Base-by-base conservation (phyloP, 2,888 invertebrate species). In the Bembecia ichneumoniformis region DNA sequence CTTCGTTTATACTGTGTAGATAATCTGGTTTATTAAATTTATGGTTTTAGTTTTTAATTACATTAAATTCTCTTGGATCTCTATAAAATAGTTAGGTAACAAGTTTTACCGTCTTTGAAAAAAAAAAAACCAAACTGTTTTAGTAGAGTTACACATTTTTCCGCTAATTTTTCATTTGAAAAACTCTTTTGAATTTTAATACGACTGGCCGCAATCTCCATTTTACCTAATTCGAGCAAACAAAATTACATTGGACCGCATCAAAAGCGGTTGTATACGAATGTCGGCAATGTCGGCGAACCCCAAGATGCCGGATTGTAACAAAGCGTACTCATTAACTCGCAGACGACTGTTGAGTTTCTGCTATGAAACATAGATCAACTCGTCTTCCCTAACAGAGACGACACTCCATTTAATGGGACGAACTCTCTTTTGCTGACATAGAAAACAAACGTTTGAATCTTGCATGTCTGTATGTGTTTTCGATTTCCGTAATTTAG, bases 281-380 rank as follows among this genome's bases (percentile, higher is more conserved):
- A 56, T 40, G 51, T 56, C 55, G 52, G 54, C 47, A 53, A 56
- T 40, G 51, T 56, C 55, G 52, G 54, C 47, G 52, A 54, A 56
- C 58, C 59, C 54, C 60, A 55, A 57, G 57, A 54, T 50, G 54
- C 17, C 59, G 52, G 58, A 58, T 60, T 59, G 68, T 66, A 68
- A 72, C 70, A 71, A 69, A 71, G 71, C 67, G 54, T 52, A 44
- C 61, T 74, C 72, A 73, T 74, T 74, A 74, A 70, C 71, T 73
- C 63, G 14, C 58, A 55, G 58, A 61, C 64, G 58, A 63, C 66
- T 62, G 63, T 57, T 60, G 60, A 56, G 61, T 56, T 57, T 15
- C 51, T 53, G 58, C 56, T 48, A 59, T 58, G 44, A 44, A 44
- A 44, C 44, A 44, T 11, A 44, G 44, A 44, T 5, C 15, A 44